Base-by-base conservation (phyloP, 2,113 vertebrate species). In the Pachypanchax playfairii region DNA sequence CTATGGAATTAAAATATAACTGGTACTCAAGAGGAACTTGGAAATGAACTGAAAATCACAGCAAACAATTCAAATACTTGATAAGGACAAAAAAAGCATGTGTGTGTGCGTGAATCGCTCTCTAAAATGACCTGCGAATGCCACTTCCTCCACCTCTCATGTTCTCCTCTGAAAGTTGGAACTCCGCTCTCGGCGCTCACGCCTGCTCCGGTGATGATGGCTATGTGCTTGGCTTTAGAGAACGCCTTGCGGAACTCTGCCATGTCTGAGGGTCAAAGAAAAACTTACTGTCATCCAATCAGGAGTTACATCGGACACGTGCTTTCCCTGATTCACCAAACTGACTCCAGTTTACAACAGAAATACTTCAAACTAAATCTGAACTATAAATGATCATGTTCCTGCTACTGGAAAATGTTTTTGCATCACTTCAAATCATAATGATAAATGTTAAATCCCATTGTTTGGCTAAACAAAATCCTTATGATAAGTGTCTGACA, bases 131-230 rank as follows among this genome's bases (percentile, higher is more conserved):
- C 97, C 94, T 98, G 95, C 12, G 96, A 93, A 68, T 93, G 90
- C 97, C 97, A 99, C 70, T 92, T 96, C 25, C 97, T 94, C 97
- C 97, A 99, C 46, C 93, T 94, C 11, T 96, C 95, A 15, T 94
- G 92, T 0, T 93, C 86, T 43, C 94, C 96, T 79, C 95, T 86
- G 91, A 98, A 98, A 17, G 95, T 97, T 0, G 95, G 96, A 0
- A 99, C 89, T 0, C 97, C 96, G 0, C 97, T 98, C 85, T 98
- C 97, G 0, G 94, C 94, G 0, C 95, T 96, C 9, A 98, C 91
- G 0, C 97, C 97, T 0, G 97, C 96, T 1, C 97, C 97, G 0
- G 97, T 98, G 82, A 99, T 93, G 64, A 99, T 82, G 14, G 91
- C 94, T 17, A 99, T 94, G 55, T 95, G 96, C 79, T 94, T 95